A percentile compares a stretch with the other conserved stretches of the same genome.
Evolutionary conservation across 1,140 invertebrate genomes (phyloP).

Genomic region (Rhizoglyphus robini): DNA sequence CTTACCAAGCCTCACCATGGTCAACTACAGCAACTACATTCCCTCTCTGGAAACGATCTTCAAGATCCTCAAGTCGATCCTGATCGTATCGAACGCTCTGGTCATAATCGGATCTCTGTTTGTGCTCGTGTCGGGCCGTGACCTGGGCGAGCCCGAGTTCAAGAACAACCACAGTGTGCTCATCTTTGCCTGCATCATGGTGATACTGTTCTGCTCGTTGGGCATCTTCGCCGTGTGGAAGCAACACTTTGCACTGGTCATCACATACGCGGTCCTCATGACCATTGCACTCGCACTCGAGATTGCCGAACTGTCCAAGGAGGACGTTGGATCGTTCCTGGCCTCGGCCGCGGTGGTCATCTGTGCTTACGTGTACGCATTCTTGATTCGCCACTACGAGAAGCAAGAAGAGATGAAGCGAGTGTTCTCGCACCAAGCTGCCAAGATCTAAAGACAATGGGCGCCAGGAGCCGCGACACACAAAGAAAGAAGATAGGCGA

Average conservation of each 20-base stretch:
- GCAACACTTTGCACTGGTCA: neutral
- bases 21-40: constrained; percentile 1
- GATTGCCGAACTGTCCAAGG: constrained; percentile 6
- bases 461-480: too few species aligned
- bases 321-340: constrained; percentile 13
- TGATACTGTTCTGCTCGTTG: constrained; percentile 1
- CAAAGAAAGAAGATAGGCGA: too few species aligned
- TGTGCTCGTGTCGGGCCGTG: neutral
- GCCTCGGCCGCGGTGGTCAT: neutral
- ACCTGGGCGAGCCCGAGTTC: constrained; percentile 15
- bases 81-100: constrained; percentile 15
- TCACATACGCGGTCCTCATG: constrained; percentile 13
- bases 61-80: constrained; percentile 4
- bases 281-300: constrained; percentile 9
- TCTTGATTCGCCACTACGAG: constrained; percentile 7
- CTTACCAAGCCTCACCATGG: constrained; percentile 6
- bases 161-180: constrained; percentile 11
- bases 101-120: constrained; percentile 8
- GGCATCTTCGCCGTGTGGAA: constrained; percentile 2
- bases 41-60: constrained; percentile 12
- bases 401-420: constrained; percentile 13
- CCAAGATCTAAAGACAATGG: constrained; percentile 15
- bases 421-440: constrained; percentile 6
- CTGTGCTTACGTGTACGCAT: constrained; percentile 13
- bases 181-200: constrained; percentile 10